Base-by-base conservation (phyloP, 2,113 vertebrate species). In the Chascanopsetta lugubris region DNA sequence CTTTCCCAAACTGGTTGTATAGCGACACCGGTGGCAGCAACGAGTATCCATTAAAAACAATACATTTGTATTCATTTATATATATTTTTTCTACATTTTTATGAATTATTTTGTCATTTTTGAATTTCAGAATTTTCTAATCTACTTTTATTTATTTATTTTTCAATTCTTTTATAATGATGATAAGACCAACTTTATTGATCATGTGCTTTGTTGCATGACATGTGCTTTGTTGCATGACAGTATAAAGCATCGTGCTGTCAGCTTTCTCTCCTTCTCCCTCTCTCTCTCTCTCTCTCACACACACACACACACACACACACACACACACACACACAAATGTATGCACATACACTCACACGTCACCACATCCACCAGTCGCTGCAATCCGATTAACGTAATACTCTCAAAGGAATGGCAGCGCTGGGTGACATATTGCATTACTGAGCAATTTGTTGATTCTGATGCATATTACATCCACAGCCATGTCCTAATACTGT, bases 351-450 rank as follows among this genome's bases (percentile, higher is more conserved):
- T 13, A 48, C 46, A 50, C 25, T 18, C 40, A 13, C 11, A 54
- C n/a, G 15, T 21, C 10, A 40, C 24, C n/a, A 47, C 55, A 25
- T 65, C 40, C 25, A 71, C 63, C 34, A 34, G 65, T 59, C 43
- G 25, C 48, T 60, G 40, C 51, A 49, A 81, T 69, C 62, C 17
- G n/a, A 73, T 76, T 69, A 64, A 21, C 63, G 50, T 65, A 73
- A 73, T 56, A 49, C 73, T 65, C 61, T 45, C 26, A 60, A 38
- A 55, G 29, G 25, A 61, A 61, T 20, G 18, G 53, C 38, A 42
- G 30, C 30, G 20, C 8, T 38, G 54, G 60, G 26, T 36, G 42
- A 30, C 49, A 61, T 22, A 17, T 55, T 60, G 47, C 9, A 20
- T 57, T 26, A 40, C 32, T 34, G 17, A 60, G 13, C 27, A 45